Percentiles rank a stretch among this genome's conserved stretches.
Evolutionary conservation across 92 coral and sea anemone genomes (phyloP).

Genomic region (Porites divaricata): DNA sequence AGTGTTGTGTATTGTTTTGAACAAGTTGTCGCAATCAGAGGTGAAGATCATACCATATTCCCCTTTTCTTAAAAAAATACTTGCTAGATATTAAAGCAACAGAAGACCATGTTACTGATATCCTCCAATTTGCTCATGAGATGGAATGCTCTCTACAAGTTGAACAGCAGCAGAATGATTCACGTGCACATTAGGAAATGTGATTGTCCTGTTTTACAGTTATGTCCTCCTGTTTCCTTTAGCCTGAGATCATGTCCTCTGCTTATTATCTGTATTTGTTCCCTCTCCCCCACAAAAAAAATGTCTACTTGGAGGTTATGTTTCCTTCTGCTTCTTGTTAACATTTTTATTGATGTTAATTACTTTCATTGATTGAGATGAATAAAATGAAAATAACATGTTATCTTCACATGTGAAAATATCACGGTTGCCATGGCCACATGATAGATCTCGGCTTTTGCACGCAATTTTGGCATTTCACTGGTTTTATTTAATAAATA

Average conservation of each 20-base stretch:
- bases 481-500: too few species aligned
- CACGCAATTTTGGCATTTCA: too few species aligned
- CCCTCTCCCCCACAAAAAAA: not conserved
- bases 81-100: conserved; percentile 1
- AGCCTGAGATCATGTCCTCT: not conserved
- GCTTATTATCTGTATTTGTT: not conserved
- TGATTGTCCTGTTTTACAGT: not conserved
- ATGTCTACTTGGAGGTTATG: conserved; percentile 1
- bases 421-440: too few species aligned
- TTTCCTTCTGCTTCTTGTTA: not conserved
- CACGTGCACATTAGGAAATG: not conserved
- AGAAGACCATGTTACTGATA: not conserved
- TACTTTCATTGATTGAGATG: not conserved
- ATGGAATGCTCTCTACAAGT: not conserved
- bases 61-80: not conserved
- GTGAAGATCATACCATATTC: not conserved
- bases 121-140: not conserved
- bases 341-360: not conserved
- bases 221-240: not conserved
- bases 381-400: too few species aligned
- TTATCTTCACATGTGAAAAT: too few species aligned
- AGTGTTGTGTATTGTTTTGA: not conserved
- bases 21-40: not conserved
- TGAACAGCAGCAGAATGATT: not conserved
- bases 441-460: too few species aligned